Evolutionary conservation across 2,888 invertebrate species (phyloP).

Genomic region (Digitonthophagus gazella): DNA sequence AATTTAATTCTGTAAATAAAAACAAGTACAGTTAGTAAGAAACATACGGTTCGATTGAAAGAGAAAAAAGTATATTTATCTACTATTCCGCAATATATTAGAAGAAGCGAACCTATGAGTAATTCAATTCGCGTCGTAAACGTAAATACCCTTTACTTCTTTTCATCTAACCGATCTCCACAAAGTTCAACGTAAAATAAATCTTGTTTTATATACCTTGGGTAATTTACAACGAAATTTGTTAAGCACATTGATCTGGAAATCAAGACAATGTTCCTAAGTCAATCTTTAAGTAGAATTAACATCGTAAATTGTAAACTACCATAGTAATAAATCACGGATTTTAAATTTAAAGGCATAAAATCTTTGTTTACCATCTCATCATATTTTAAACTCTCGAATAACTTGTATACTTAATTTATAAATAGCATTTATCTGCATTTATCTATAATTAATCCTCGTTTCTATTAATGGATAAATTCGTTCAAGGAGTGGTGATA

Average conservation of each 20-base stretch:
- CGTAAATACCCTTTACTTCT: neutral
- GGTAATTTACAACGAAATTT: neutral
- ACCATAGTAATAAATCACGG: neutral
- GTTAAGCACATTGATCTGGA: neutral
- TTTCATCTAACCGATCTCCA: neutral
- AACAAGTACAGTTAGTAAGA: neutral
- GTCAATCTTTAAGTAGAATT: no score
- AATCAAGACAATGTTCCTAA: neutral
- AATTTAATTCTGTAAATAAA: neutral
- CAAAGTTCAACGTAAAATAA: neutral
- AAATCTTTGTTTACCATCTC: neutral
- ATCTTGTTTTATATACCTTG: neutral
- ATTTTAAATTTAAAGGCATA: neutral
- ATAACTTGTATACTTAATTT: neutral
- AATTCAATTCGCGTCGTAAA: neutral
- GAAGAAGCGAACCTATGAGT: neutral
- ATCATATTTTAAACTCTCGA: neutral
- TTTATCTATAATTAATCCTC: neutral
- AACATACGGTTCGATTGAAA: neutral
- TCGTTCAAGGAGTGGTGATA: neutral
- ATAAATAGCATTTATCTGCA: neutral
- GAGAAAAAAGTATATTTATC: neutral
- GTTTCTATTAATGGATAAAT: neutral
- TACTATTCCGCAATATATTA: neutral
- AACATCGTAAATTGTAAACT: neutral